phyloP scores from a whole-genome alignment of 2,113 vertebrate genomes.

The Oncorhynchus mykiss region DNA sequence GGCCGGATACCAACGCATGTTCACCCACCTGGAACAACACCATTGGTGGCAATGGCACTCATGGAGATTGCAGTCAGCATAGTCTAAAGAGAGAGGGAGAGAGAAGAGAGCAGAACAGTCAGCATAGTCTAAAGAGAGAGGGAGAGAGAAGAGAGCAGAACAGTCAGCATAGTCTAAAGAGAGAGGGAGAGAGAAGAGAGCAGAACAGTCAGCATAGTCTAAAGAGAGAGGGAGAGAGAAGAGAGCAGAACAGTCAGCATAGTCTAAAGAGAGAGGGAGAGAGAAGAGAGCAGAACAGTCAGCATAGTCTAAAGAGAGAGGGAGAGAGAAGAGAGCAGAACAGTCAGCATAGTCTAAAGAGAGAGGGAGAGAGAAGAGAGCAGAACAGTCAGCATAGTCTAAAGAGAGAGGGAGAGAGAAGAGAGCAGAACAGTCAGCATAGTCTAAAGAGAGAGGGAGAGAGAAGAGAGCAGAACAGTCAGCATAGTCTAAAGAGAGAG shows the following conservation, averaged over 20 bases:
- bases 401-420: neutral
- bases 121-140: conserved; percentile 87
- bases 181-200: neutral
- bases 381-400: neutral
- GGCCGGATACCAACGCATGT: neutral
- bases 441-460: neutral
- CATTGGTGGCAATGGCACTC: conserved; percentile 98
- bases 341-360: conserved; percentile 95
- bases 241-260: neutral
- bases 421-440: too few relatives aligned
- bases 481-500: neutral
- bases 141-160: conserved; percentile 12
- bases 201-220: too few relatives aligned
- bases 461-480: conserved; percentile 66
- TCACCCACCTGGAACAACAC: conserved; percentile 94
- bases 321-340: conserved; percentile 11
- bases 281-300: too few relatives aligned
- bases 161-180: too few relatives aligned
- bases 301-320: conserved; percentile 87
- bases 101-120: conserved; percentile 69
- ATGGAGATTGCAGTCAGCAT: conserved; percentile 99
- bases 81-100: conserved; percentile 74
- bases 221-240: neutral
- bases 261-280: too few relatives aligned
- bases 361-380: conserved; percentile 24